A percentile compares a stretch with the other conserved stretches of the same genome.
These are phyloP conservation scores for Ptychoptera albimana DNA, from an alignment of 2,888 invertebrate species.

Conservation along the genomic window DNA sequence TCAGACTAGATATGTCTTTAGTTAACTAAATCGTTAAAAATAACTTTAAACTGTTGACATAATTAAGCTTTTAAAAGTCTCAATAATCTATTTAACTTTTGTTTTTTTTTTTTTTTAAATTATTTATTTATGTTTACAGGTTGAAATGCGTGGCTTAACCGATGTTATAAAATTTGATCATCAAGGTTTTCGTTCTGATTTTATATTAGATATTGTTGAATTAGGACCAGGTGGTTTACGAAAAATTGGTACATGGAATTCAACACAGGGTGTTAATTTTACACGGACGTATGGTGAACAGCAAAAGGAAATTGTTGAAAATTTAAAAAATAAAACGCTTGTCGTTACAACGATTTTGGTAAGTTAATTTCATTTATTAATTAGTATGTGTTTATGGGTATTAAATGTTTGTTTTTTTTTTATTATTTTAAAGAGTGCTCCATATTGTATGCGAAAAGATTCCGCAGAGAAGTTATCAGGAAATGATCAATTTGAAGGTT, in stretches of 20 bases:
- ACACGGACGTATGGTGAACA: constrained; percentile 73
- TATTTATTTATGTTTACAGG: constrained; percentile 11
- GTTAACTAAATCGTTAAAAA: no score
- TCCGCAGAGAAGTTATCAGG: constrained; percentile 70
- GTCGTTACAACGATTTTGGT: constrained; percentile 85
- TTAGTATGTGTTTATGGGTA: neutral
- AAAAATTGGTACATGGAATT: constrained; percentile 80
- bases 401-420: neutral
- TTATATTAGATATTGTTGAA: constrained; percentile 83
- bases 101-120: constrained; percentile 6
- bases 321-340: constrained; percentile 81
- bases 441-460: constrained; percentile 89
- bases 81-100: no score
- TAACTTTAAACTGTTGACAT: no score
- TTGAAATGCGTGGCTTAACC: constrained; percentile 50
- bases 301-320: constrained; percentile 75
- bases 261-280: constrained; percentile 74
- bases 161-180: constrained; percentile 88
- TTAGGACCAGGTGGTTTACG: constrained; percentile 67
- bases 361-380: constrained; percentile 24
- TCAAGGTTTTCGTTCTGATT: constrained; percentile 83
- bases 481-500: constrained; percentile 88
- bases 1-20: no score
- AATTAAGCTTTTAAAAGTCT: neutral
- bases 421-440: constrained; percentile 55